Conservation (phyloP, 2,113 vertebrate genomes). For the Ibidorhyncha struthersii region DNA sequence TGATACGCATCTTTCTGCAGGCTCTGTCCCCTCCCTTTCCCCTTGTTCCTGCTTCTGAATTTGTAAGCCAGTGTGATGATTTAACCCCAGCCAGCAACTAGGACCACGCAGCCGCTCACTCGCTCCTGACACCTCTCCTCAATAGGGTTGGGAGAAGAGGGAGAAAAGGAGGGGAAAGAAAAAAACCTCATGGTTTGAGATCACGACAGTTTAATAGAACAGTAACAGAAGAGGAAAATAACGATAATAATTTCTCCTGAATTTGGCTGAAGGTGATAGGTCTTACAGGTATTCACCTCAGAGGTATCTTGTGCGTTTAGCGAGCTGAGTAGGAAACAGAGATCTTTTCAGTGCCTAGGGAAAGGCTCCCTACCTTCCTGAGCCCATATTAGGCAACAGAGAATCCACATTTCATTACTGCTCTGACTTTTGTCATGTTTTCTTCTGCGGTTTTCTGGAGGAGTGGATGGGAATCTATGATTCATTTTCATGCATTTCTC, state of each 20-base stretch:
- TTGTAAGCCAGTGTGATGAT: not conserved
- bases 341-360: not conserved
- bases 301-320: not conserved
- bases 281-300: not conserved
- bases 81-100: not conserved
- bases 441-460: conserved; percentile 30
- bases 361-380: not conserved
- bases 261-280: not conserved
- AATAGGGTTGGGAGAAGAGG: not conserved
- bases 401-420: not conserved
- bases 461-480: conserved; percentile 28
- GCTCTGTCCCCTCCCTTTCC: not conserved
- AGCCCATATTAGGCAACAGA: not conserved
- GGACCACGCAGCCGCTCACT: not conserved
- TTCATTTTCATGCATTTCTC: conserved; percentile 21
- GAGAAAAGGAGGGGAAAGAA: not conserved
- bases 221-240: not conserved
- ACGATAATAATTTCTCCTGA: not conserved
- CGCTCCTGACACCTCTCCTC: not conserved
- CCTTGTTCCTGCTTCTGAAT: not conserved
- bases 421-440: conserved; percentile 39
- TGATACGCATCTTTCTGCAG: conserved; percentile 21
- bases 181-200: not conserved
- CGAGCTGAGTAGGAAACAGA: not conserved
- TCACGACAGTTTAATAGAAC: not conserved